A percentile compares a stretch with the other conserved stretches of the same genome.
Evolutionary conservation across 2,797 vertebrate genomes (phyloP).

Genomic region (Siniperca obscura): DNA sequence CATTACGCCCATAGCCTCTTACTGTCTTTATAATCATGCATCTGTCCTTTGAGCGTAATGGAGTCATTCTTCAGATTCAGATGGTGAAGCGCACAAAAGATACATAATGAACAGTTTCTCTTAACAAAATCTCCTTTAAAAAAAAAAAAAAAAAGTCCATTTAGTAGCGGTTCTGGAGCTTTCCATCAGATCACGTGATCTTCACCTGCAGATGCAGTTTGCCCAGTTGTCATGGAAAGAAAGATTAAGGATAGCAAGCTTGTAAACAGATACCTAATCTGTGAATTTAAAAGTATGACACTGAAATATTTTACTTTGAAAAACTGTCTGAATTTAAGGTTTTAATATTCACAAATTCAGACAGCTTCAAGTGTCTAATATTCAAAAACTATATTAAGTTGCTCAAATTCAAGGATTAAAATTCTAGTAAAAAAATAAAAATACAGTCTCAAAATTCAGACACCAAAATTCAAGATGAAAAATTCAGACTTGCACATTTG

Average conservation of each 20-base stretch:
- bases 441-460: not conserved
- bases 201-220: not conserved
- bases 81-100: not conserved
- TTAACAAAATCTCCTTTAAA: not conserved
- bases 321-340: not conserved
- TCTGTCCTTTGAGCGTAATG: not conserved
- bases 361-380: not conserved
- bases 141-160: not conserved
- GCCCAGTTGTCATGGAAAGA: not conserved
- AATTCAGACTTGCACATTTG: not conserved
- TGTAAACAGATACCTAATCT: not conserved
- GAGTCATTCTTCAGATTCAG: not conserved
- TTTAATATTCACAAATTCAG: not conserved
- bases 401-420: not conserved
- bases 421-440: not conserved
- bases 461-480: not conserved
- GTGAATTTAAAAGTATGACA: not conserved
- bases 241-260: not conserved
- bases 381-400: not conserved
- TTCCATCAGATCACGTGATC: not conserved
- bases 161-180: not conserved
- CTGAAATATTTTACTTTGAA: not conserved
- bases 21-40: not conserved
- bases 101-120: not conserved
- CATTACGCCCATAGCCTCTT: not conserved